Evolutionary conservation across 2,113 vertebrate genomes (phyloP).

Genomic region (Ciconia boyciana): DNA sequence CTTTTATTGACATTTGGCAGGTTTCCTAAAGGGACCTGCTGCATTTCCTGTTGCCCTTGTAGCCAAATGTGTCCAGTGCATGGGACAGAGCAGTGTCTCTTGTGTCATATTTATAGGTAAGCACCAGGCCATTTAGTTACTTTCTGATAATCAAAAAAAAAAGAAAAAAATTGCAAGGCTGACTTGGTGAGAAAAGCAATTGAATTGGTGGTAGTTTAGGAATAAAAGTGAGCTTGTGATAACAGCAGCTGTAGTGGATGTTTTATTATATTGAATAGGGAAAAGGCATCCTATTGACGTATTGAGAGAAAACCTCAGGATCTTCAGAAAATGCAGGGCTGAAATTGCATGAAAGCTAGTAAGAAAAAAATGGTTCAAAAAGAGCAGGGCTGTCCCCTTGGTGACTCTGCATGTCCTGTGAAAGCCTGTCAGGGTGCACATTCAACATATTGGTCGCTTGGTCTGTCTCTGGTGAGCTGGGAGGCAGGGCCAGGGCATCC

Average conservation of each 20-base stretch:
- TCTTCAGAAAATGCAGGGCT: neutral
- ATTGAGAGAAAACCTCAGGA: neutral
- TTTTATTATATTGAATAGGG: neutral
- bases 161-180: neutral
- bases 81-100: neutral
- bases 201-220: neutral
- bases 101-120: neutral
- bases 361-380: neutral
- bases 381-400: neutral
- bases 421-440: neutral
- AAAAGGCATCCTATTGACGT: neutral
- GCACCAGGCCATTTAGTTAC: neutral
- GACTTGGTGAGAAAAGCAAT: neutral
- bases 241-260: neutral
- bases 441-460: neutral
- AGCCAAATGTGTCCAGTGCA: neutral
- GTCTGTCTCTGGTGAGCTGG: neutral
- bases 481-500: neutral
- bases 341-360: neutral
- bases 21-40: neutral
- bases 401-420: neutral
- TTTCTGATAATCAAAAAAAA: neutral
- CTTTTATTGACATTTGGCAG: neutral
- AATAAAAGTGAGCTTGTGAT: neutral
- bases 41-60: neutral